Percentiles rank a stretch among this genome's conserved stretches.
phyloP scores from a whole-genome alignment of 2,888 invertebrate species.

The Selenia dentaria region DNA sequence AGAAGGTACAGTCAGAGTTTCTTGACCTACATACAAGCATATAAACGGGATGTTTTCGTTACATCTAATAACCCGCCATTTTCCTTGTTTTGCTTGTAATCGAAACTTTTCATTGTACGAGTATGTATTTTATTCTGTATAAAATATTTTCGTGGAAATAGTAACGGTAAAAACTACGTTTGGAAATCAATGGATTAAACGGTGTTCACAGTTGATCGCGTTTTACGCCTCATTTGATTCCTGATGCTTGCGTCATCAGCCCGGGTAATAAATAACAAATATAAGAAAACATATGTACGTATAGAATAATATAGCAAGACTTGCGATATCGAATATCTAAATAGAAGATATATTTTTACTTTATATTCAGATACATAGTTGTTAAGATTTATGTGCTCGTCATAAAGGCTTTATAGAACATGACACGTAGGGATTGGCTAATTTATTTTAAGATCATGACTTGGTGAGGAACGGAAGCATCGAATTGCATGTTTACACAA shows the following conservation, averaged over 20 bases:
- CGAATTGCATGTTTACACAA: constrained; percentile 3
- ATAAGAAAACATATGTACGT: not conserved
- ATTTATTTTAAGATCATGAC: constrained; percentile 51
- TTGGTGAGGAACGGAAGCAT: constrained; percentile 52
- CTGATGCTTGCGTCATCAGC: constrained; percentile 32
- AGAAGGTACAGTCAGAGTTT: constrained; percentile 44
- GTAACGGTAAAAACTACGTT: no score
- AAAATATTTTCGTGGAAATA: no score
- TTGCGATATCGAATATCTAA: not conserved
- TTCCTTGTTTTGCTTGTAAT: not conserved
- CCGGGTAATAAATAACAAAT: constrained; percentile 22
- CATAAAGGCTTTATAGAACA: constrained; percentile 16
- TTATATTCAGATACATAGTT: constrained; percentile 1
- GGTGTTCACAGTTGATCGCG: constrained; percentile 43
- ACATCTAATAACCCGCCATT: constrained; percentile 33
- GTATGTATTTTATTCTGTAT: no score
- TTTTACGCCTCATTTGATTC: constrained; percentile 46
- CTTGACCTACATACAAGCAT: constrained; percentile 63
- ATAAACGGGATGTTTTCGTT: constrained; percentile 49
- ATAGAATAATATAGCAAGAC: not conserved
- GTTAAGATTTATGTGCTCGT: constrained; percentile 15
- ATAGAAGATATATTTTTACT: not conserved
- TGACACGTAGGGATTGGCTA: constrained; percentile 36
- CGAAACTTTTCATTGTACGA: no score
- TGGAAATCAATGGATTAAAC: constrained; percentile 44